These are phyloP conservation scores for Octopus sinensis DNA, from an alignment of 1,140 invertebrate species.

Conservation along the genomic window DNA sequence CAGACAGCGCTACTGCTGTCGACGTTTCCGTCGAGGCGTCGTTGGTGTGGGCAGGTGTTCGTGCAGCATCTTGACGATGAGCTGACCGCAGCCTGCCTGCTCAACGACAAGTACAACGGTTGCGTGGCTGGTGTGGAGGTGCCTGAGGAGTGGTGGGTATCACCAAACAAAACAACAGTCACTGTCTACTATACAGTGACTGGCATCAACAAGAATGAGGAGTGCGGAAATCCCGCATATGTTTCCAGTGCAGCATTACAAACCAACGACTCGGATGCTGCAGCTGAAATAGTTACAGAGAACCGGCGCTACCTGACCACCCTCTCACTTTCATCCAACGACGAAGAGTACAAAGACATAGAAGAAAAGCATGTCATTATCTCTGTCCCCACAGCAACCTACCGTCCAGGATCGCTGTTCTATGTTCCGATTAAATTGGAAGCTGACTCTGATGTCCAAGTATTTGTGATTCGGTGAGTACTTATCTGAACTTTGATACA, in stretches of 20 bases:
- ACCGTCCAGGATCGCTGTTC: constrained; percentile 34
- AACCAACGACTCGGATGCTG: constrained; percentile 24
- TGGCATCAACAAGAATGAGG: constrained; percentile 38
- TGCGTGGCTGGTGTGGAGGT: constrained; percentile 38
- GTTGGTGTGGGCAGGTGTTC: constrained; percentile 42
- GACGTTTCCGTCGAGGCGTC: neutral
- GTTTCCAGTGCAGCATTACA: constrained; percentile 43
- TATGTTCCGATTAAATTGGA: constrained; percentile 43
- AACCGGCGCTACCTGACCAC: constrained; percentile 35
- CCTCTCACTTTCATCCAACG: constrained; percentile 25
- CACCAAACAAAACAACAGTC: constrained; percentile 26
- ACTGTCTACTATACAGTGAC: constrained; percentile 42
- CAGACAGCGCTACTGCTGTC: neutral
- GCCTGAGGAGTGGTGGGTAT: constrained; percentile 39
- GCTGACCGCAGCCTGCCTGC: constrained; percentile 40
- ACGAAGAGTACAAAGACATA: constrained; percentile 28
- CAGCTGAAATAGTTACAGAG: constrained; percentile 25
- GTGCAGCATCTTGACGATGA: constrained; percentile 30
- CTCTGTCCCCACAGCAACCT: constrained; percentile 32
- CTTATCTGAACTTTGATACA: neutral
- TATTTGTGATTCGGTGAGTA: constrained; percentile 78
- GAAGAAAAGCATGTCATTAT: constrained; percentile 40
- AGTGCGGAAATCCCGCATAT: constrained; percentile 32
- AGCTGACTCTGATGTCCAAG: constrained; percentile 55
- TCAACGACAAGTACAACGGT: constrained; percentile 32